Base-by-base conservation (phyloP, 2,888 invertebrate species). In the Oithona nana region DNA sequence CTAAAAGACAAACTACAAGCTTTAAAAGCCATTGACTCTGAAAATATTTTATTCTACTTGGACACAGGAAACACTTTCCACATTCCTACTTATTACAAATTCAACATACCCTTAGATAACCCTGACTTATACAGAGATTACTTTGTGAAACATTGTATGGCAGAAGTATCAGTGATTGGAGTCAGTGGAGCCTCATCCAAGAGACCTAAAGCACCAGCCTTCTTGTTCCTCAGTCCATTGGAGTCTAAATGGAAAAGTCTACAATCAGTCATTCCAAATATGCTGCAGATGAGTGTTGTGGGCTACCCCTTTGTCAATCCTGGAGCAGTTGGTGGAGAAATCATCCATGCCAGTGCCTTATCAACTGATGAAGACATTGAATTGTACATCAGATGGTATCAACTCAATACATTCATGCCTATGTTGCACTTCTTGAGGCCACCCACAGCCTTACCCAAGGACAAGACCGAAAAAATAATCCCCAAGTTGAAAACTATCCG, bases 241-340 rank as follows among this genome's bases (percentile, higher is more conserved):
- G 83, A 87, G 65, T 88, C 92, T 0, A 82, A 84, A 0, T 95
- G 95, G 95, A 82, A 82, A 59, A 88, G 88, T 0, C 75, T 90
- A 22, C 79, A 81, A 65, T 80, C 82, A 8, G 82, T 94, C 0
- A 84, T 95, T 68, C 89, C 93, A 0, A 86, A 89, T 6, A 83
- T 89, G 64, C 73, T 92, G 26, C 86, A 84, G 0, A 85, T 93
- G 67, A 92, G 93, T 0, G 80, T 93, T 26, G 82, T 88, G 58
- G 95, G 95, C 0, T 94, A 86, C 73, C 92, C 92, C 0, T 93
- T 93, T 69, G 80, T 93, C 52, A 82, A 94, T 77, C 89, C 93
- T 0, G 93, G 94, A 0, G 86, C 92, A 3, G 88, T 95, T 0
- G 95, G 95, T 0, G 95, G 92, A 0, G 89, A 50, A 22, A 24